Evolutionary conservation across 2,888 invertebrate species (phyloP).

Genomic region (Spilosoma lubricipeda): DNA sequence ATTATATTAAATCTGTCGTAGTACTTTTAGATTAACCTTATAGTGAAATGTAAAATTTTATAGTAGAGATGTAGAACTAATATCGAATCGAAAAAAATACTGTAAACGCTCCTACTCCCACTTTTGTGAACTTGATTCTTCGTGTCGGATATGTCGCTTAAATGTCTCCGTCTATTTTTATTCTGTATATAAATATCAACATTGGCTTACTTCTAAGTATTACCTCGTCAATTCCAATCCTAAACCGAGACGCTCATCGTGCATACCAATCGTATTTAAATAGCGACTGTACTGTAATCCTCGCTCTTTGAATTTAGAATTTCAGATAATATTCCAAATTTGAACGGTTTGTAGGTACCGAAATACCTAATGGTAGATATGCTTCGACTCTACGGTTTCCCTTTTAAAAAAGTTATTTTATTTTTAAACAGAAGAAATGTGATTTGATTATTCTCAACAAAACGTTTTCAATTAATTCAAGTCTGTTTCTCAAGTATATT

Average conservation of each 20-base stretch:
- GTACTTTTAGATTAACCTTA: not conserved
- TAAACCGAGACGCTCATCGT: constrained; percentile 44
- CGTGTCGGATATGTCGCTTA: constrained; percentile 37
- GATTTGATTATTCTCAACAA: not conserved
- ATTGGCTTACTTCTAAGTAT: constrained; percentile 54
- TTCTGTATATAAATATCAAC: constrained; percentile 58
- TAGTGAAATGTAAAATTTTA: not conserved
- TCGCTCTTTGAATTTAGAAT: constrained; percentile 61
- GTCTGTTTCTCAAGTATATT: no score
- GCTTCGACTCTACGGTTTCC: constrained; percentile 23
- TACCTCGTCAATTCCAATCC: constrained; percentile 44
- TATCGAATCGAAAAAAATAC: not conserved
- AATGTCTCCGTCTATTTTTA: constrained; percentile 55
- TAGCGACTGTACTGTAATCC: constrained; percentile 55
- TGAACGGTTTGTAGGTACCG: constrained; percentile 18
- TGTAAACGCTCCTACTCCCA: constrained; percentile 3
- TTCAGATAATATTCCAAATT: constrained; percentile 44
- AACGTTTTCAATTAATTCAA: no score
- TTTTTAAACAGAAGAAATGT: not conserved
- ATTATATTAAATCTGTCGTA: not conserved
- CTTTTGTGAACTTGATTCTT: constrained; percentile 36
- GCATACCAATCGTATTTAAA: constrained; percentile 61
- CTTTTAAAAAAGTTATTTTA: not conserved
- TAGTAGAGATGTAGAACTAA: not conserved
- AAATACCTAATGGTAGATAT: constrained; percentile 14